Base-by-base conservation (phyloP, 2,888 invertebrate genomes). In the Priocnemis perturbator region DNA sequence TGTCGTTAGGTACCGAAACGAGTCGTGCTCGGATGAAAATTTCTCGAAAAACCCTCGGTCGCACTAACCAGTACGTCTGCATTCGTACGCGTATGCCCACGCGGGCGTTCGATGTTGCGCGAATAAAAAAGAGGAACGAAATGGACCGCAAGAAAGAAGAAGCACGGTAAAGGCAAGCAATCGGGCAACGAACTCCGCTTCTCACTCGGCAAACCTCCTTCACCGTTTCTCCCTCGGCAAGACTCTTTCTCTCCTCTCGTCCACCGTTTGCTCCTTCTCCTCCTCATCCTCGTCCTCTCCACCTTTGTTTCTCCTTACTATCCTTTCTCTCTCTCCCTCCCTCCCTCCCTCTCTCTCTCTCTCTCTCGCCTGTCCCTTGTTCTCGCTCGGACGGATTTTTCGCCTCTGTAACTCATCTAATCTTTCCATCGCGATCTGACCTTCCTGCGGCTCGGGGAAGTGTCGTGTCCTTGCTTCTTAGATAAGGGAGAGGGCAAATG, bases 161-260 rank as follows among this genome's bases (percentile, higher is more conserved):
- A 23, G 53, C 67, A 65, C 65, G 67, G 67, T 53, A 63, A 71
- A 76, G 79, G 71, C 77, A 81, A 78, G 74, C 82, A 84, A 85
- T 85, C 86, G 85, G 84, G 72, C 86, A 86, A 83, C 82, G 85
- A 86, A 86, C 86, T 82, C 77, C 72, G 66, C 73, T 65, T 73
- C 73, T 65, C 50, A 4, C 17, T 50, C 3, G 50, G 50, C 19
- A 19, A 50, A n/a, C 17, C 50, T 50, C 50, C 50, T 69, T 68
- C 64, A 64, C 73, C n/a, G 57, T 66, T 73, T 72, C 71, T 48
- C 61, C 61, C 50, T 50, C 50, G 50, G 50, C 4, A 50, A 23
- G 14, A 71, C 77, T 71, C 64, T 64, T 66, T 68, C 57, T 64
- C 74, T 65, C 71, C 73, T 67, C 26, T 15, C 59, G n/a, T 17